Percentiles rank a stretch among this genome's conserved stretches.
Conservation (phyloP, 1,140 invertebrate genomes). For the Zaprionus africanus region DNA sequence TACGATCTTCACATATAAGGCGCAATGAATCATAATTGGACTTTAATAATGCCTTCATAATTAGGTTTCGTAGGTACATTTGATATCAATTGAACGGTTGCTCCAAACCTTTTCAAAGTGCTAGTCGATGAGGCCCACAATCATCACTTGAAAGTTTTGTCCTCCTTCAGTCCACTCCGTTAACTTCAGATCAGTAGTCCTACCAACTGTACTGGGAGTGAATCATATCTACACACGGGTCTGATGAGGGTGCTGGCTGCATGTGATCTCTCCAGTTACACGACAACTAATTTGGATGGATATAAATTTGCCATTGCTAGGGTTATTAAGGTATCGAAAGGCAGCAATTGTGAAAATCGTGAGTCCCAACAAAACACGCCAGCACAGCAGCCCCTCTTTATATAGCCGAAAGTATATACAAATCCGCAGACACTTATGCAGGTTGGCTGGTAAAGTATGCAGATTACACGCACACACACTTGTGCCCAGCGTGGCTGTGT, state of each 20-base stretch:
- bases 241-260: conserved; percentile 11
- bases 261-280: conserved; percentile 18
- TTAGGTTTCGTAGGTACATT: neutral
- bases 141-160: neutral
- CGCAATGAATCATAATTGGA: neutral
- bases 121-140: neutral
- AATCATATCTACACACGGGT: neutral
- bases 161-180: neutral
- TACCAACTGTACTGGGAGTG: neutral
- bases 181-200: neutral
- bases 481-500: neutral
- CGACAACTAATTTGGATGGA: conserved; percentile 35
- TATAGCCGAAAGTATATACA: conserved; percentile 5
- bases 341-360: conserved; percentile 44
- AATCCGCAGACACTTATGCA: neutral
- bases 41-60: neutral
- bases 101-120: neutral
- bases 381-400: conserved; percentile 13
- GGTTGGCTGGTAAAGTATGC: neutral
- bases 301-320: conserved; percentile 16
- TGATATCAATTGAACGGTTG: neutral
- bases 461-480: conserved; percentile 6
- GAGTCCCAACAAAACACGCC: conserved; percentile 18
- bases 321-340: conserved; percentile 47
- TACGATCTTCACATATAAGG: neutral